Evolutionary conservation across 1,140 invertebrate genomes (phyloP), one percentile per base, ranked within the genome.

Genomic region (Pararge aegeria): DNA sequence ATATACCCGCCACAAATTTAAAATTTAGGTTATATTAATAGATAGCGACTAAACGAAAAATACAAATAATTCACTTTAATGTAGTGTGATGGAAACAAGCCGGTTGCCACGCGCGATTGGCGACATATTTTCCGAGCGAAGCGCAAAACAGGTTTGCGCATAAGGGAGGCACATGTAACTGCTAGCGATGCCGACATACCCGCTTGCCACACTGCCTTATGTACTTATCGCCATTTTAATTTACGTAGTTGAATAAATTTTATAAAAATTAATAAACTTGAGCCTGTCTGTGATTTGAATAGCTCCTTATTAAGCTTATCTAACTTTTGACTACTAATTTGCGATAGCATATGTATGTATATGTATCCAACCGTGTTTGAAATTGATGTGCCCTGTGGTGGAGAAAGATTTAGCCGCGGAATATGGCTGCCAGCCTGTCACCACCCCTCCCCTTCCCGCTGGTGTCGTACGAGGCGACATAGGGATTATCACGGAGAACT

Each of bases 81-180:
- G 70, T 80, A 69, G 65, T 74, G 71, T 70, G 70, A 78, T 75
- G 73, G 68, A 75, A 81, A 74, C 79, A 66, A 78, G 75, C 70
- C 68, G 69, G 73, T 72, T 64, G 70, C 77, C 74, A 83, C 81
- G 77, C 83, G 78, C 79, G 75, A 78, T 68, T 70, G 71, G 73
- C 79, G 80, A 85, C 83, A 88, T 81, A 82, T 88, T 85, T 83
- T 70, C 78, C 75, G 70, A 69, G 71, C 79, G 81, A 83, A 77
- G 78, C 74, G 73, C 75, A 66, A 64, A 84, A 88, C 85, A 74
- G 83, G 85, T 88, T 88, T 83, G 63, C 61, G 55, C 64, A 59
- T 73, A 75, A 78, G 73, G 78, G 69, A 78, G 66, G 78, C 75
- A 73, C 73, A 74, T 66, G 71, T 77, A 75, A 75, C 70, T 64